A percentile compares a stretch with the other conserved stretches of the same genome.
These are phyloP conservation scores for Heliothis virescens DNA, from an alignment of 1,140 invertebrate genomes.

Conservation along the genomic window DNA sequence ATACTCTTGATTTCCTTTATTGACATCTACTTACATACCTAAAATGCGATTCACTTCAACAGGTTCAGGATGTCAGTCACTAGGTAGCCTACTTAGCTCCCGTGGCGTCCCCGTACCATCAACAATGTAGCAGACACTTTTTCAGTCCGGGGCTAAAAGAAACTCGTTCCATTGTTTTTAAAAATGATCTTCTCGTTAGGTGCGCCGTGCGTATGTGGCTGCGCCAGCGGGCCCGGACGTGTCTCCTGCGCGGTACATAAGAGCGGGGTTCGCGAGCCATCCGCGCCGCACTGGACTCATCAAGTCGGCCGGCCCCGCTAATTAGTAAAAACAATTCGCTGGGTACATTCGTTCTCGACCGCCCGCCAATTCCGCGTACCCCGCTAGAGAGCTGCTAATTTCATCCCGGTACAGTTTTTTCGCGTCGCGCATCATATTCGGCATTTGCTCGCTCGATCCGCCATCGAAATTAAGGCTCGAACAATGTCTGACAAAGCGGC, in stretches of 20 bases:
- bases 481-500: constrained; percentile 86
- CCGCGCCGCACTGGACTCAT: constrained; percentile 63
- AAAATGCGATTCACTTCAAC: not conserved
- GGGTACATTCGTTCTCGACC: constrained; percentile 82
- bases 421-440: constrained; percentile 84
- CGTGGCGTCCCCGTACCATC: constrained; percentile 29
- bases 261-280: constrained; percentile 45
- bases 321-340: constrained; percentile 84
- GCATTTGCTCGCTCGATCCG: constrained; percentile 82
- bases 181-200: constrained; percentile 51
- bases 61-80: constrained; percentile 28
- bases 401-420: constrained; percentile 83
- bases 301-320: constrained; percentile 76
- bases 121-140: constrained; percentile 38
- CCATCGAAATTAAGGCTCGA: constrained; percentile 84
- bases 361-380: constrained; percentile 84
- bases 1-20: too few species aligned
- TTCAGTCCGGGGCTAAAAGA: constrained; percentile 39
- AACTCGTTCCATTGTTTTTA: constrained; percentile 60
- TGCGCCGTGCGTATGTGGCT: constrained; percentile 19
- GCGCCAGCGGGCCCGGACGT: not conserved
- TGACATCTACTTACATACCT: too few species aligned
- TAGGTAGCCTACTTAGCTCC: constrained; percentile 37
- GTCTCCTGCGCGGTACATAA: constrained; percentile 40
- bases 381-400: constrained; percentile 85